Conservation (phyloP, 1,140 invertebrate genomes). For the silkworm (Bombyx mori) region ASM3026992v2 NC_085116.1:6150501-6151000, state of each 20-base stretch:
- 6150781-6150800: background rate
- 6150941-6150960: too few relatives aligned
- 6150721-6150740: conserved; percentile 64
- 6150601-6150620: conserved; percentile 41
- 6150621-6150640: conserved; percentile 55
- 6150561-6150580: conserved; percentile 70
- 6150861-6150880: conserved; percentile 23
- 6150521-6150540: conserved; percentile 66
- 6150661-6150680: conserved; percentile 54
- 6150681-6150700: conserved; percentile 27
- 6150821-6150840: conserved; percentile 42
- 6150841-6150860: conserved; percentile 26
- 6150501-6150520: conserved; percentile 42
- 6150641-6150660: conserved; percentile 71
- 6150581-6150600: conserved; percentile 50
- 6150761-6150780: conserved; percentile 16
- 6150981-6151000: too few relatives aligned
- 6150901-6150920: conserved; percentile 2
- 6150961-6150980: too few relatives aligned
- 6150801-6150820: conserved; percentile 37
- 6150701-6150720: conserved; percentile 41
- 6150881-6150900: conserved; percentile 17
- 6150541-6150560: conserved; percentile 55
- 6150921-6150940: too few relatives aligned
- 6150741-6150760: conserved; percentile 46